Percentiles rank a stretch among this genome's conserved stretches.
Evolutionary conservation across 2,113 vertebrate species (phyloP).

Genomic region (Glaucomys volans): DNA sequence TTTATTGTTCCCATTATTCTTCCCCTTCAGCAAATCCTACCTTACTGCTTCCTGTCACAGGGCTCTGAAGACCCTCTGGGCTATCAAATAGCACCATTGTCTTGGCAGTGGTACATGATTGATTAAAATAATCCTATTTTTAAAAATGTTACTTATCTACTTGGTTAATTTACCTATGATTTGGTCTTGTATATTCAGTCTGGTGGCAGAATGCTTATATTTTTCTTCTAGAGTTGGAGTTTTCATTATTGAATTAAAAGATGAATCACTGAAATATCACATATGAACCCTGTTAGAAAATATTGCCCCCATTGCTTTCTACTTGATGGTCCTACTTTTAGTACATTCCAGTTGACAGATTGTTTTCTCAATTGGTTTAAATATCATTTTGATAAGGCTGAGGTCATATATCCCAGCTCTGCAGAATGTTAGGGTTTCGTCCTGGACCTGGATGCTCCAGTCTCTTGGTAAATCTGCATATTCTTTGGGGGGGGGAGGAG

Average conservation of each 20-base stretch:
- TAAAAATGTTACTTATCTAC: slow-evolving; percentile 22
- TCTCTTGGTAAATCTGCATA: not conserved
- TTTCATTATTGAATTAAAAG: slow-evolving; percentile 46
- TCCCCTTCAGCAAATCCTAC: not conserved
- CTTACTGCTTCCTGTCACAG: not conserved
- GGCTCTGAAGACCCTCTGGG: not conserved
- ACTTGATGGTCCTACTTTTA: not conserved
- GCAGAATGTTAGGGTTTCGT: not conserved
- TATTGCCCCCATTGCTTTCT: not conserved
- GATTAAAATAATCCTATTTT: not conserved
- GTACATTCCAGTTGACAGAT: not conserved
- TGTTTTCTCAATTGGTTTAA: not conserved
- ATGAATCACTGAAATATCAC: not conserved
- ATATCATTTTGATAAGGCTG: not conserved
- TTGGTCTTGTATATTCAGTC: not conserved
- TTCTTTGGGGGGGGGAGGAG: too few species aligned
- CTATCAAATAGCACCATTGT: not conserved
- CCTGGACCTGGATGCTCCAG: not conserved
- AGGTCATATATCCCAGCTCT: not conserved
- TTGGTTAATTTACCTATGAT: not conserved
- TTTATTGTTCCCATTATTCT: not conserved
- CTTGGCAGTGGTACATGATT: not conserved
- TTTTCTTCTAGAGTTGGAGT: not conserved
- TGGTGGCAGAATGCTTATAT: not conserved
- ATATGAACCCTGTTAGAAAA: not conserved